Percentiles rank a stretch among this genome's conserved stretches.
These are phyloP conservation scores for Anhinga anhinga DNA, from an alignment of 2,113 vertebrate species.

Conservation along the genomic window DNA sequence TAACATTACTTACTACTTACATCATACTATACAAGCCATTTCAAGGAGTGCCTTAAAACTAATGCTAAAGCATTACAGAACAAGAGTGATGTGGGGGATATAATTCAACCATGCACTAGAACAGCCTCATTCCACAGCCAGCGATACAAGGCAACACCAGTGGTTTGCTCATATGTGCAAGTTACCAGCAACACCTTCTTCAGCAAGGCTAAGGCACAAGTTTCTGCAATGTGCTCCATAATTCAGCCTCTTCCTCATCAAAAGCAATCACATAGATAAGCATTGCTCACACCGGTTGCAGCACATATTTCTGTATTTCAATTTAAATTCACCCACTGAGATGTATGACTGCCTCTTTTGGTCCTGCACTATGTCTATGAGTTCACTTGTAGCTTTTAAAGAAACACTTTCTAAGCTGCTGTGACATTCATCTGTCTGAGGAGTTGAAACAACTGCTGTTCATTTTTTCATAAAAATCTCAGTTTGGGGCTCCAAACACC, in stretches of 20 bases:
- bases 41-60: background rate
- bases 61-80: background rate
- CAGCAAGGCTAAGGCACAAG: background rate
- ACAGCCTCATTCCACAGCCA: background rate
- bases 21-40: background rate
- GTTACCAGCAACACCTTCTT: background rate
- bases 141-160: background rate
- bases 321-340: background rate
- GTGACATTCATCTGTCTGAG: background rate
- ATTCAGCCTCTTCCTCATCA: background rate
- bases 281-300: background rate
- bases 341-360: background rate
- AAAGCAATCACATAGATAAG: background rate
- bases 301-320: background rate
- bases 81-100: background rate
- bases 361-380: background rate
- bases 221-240: background rate
- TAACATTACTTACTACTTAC: background rate
- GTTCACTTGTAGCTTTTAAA: background rate
- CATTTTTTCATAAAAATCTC: background rate
- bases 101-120: background rate
- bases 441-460: background rate
- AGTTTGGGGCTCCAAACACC: background rate
- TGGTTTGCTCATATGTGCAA: background rate
- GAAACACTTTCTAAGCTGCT: background rate